A percentile compares a stretch with the other conserved stretches of the same genome.
phyloP scores from a whole-genome alignment of 1,140 invertebrate genomes.

The Oreohelix idahoensis region DNA sequence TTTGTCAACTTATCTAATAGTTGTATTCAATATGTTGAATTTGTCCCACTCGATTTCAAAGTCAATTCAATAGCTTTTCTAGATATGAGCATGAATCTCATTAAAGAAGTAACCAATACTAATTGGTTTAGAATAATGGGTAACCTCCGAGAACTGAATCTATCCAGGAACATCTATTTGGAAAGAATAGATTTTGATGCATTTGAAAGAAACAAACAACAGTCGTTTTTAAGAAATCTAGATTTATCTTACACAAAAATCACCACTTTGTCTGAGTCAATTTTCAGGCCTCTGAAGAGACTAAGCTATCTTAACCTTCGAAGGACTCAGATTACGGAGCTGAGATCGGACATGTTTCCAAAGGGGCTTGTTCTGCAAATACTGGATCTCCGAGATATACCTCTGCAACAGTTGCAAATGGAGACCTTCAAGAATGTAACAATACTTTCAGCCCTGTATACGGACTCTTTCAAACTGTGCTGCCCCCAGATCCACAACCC shows the following conservation, averaged over 20 bases:
- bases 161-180: neutral
- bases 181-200: neutral
- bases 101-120: neutral
- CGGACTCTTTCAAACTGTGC: conserved; percentile 48
- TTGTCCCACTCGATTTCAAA: too few species aligned
- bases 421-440: conserved; percentile 39
- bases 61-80: neutral
- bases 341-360: conserved; percentile 20
- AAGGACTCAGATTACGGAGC: neutral
- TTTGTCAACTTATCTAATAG: neutral
- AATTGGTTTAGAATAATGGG: neutral
- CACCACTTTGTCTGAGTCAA: neutral
- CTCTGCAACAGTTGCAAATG: conserved; percentile 22
- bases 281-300: neutral
- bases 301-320: conserved; percentile 32
- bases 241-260: conserved; percentile 28
- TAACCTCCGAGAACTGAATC: neutral
- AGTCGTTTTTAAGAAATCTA: neutral
- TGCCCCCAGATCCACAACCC: conserved; percentile 45
- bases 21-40: neutral
- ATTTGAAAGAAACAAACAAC: neutral
- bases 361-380: neutral
- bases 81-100: neutral
- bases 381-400: conserved; percentile 32
- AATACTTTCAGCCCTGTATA: conserved; percentile 21